Conservation (phyloP, 2,113 vertebrate species). For the Corythoichthys haematopterus region DNA sequence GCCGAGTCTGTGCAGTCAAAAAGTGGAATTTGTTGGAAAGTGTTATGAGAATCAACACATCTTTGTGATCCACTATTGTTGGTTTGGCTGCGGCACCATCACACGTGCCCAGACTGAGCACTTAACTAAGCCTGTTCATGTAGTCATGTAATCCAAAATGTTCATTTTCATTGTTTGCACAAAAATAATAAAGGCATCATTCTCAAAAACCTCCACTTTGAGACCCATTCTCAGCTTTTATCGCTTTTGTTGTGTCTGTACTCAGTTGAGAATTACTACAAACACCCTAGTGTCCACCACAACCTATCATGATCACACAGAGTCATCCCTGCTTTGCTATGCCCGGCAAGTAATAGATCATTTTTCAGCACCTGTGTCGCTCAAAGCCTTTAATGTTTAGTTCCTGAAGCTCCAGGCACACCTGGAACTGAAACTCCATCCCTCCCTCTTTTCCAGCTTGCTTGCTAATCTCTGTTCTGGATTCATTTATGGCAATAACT, state of each 20-base stretch:
- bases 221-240: not conserved
- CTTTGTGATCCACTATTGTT: not conserved
- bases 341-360: conserved; percentile 40
- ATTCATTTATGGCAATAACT: conserved; percentile 44
- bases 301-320: conserved; percentile 3
- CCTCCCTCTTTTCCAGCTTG: conserved; percentile 32
- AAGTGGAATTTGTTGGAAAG: conserved; percentile 2
- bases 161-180: not conserved
- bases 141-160: not conserved
- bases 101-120: not conserved
- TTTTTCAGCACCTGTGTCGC: conserved; percentile 65
- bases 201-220: not conserved
- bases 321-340: conserved; percentile 18
- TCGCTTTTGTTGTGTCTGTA: not conserved
- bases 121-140: not conserved
- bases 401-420: conserved; percentile 59
- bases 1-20: not conserved
- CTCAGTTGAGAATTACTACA: not conserved
- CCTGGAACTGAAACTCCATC: conserved; percentile 52
- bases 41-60: not conserved
- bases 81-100: not conserved
- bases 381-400: conserved; percentile 52
- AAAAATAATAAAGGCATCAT: not conserved
- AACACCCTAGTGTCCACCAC: not conserved
- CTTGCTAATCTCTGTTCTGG: conserved; percentile 35